Evolutionary conservation across 2,113 vertebrate genomes (phyloP).

Genomic region (Nothoprocta perdicaria): DNA sequence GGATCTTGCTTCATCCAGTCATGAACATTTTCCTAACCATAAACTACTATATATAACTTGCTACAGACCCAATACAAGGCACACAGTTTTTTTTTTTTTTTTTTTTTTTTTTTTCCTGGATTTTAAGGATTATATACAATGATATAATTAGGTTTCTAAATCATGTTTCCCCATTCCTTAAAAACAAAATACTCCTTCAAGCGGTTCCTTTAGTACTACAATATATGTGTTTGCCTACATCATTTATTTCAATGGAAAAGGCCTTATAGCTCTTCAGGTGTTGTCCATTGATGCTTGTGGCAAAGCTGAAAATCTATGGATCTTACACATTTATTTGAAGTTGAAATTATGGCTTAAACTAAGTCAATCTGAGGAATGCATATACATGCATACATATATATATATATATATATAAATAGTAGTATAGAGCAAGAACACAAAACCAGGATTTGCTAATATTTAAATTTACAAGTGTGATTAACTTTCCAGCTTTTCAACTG

Average conservation of each 20-base stretch:
- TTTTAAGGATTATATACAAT: neutral
- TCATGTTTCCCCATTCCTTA: neutral
- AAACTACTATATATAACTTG: rapidly evolving
- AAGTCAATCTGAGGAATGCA: neutral
- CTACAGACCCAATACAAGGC: neutral
- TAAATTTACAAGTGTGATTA: neutral
- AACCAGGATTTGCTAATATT: neutral
- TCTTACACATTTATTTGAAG: neutral
- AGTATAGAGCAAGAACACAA: neutral
- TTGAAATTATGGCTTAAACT: neutral
- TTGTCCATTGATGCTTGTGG: rapidly evolving
- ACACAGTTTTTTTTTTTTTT: too few relatives aligned
- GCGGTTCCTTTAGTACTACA: neutral
- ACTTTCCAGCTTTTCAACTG: neutral
- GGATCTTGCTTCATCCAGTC: neutral
- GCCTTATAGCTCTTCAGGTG: neutral
- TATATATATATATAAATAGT: neutral
- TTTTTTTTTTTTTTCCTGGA: neutral
- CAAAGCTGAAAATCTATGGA: neutral
- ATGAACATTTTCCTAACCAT: neutral
- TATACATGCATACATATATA: neutral
- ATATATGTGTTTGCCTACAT: neutral
- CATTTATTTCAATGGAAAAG: neutral
- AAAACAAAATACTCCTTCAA: neutral
- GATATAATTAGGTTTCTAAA: neutral